Percentiles rank a stretch among this genome's conserved stretches.
Conservation (phyloP, 1,140 invertebrate species). For the Drosophila ogumai region DNA sequence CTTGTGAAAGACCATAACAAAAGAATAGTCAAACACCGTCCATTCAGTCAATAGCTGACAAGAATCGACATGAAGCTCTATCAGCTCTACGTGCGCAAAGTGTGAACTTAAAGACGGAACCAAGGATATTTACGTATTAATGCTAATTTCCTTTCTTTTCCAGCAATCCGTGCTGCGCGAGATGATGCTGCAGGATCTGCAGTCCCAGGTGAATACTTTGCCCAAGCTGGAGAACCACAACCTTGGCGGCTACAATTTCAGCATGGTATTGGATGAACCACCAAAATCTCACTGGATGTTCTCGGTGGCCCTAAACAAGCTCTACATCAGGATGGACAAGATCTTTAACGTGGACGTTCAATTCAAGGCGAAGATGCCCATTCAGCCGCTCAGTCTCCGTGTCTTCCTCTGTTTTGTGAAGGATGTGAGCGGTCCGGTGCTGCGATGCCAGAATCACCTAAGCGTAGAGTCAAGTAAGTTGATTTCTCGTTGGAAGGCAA, state of each 20-base stretch:
- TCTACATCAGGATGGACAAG: conserved; percentile 76
- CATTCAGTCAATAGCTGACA: conserved; percentile 11
- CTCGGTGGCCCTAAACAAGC: conserved; percentile 61
- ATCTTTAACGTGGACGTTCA: conserved; percentile 72
- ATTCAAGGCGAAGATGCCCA: conserved; percentile 66
- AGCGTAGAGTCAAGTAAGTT: conserved; percentile 67
- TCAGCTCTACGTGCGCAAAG: conserved; percentile 44
- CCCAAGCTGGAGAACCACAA: conserved; percentile 78
- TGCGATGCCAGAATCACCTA: conserved; percentile 80
- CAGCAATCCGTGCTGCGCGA: conserved; percentile 79
- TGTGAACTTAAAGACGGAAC: neutral
- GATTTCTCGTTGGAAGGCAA: neutral
- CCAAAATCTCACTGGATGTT: conserved; percentile 66
- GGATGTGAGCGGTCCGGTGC: conserved; percentile 74
- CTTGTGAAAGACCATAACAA: conserved; percentile 40
- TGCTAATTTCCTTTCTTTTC: conserved; percentile 4
- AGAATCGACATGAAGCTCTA: conserved; percentile 46
- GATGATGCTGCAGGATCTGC: conserved; percentile 70
- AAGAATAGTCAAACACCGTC: neutral
- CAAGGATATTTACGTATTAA: neutral
- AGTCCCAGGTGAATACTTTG: conserved; percentile 58
- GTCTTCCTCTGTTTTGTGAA: conserved; percentile 72
- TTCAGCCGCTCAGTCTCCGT: conserved; percentile 68
- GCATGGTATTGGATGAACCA: conserved; percentile 62
- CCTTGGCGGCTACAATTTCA: conserved; percentile 66